phyloP scores from a whole-genome alignment of 2,888 invertebrate species.

The Adelognathus sp. region DNA sequence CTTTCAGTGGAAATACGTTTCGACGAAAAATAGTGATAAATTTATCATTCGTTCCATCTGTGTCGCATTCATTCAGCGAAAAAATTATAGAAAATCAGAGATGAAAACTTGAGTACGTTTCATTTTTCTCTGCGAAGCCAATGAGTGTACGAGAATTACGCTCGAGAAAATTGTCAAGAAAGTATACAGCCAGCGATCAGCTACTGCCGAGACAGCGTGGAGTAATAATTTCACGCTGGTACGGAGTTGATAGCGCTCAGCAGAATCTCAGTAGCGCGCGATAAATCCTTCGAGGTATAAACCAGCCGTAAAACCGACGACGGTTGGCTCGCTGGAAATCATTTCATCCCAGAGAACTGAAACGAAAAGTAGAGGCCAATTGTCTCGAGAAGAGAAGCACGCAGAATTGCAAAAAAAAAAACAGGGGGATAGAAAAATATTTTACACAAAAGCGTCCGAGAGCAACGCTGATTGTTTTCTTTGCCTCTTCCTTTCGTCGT shows the following conservation, averaged over 20 bases:
- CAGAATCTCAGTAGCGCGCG: background rate
- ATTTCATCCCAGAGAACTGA: constrained; percentile 7
- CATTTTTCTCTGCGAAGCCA: background rate
- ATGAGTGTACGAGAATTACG: background rate
- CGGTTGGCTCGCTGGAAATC: background rate
- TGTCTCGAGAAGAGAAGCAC: background rate
- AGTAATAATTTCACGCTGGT: background rate
- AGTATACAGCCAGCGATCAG: background rate
- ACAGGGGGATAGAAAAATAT: background rate
- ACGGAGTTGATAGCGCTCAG: background rate
- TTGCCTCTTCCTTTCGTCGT: background rate
- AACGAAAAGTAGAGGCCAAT: background rate
- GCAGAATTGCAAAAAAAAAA: background rate
- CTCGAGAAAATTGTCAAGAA: background rate
- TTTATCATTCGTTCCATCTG: background rate
- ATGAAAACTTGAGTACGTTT: background rate
- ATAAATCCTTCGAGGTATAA: constrained; percentile 33
- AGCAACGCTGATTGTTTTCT: background rate
- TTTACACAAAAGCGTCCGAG: background rate
- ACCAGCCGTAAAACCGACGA: constrained; percentile 10
- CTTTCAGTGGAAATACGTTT: background rate
- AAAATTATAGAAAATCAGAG: background rate
- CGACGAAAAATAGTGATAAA: background rate
- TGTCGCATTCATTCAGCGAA: background rate
- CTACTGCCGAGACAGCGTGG: background rate